Evolutionary conservation across 2,888 invertebrate species (phyloP), one percentile per base, ranked within the genome.

Genomic region (Plebejus melissa): DNA sequence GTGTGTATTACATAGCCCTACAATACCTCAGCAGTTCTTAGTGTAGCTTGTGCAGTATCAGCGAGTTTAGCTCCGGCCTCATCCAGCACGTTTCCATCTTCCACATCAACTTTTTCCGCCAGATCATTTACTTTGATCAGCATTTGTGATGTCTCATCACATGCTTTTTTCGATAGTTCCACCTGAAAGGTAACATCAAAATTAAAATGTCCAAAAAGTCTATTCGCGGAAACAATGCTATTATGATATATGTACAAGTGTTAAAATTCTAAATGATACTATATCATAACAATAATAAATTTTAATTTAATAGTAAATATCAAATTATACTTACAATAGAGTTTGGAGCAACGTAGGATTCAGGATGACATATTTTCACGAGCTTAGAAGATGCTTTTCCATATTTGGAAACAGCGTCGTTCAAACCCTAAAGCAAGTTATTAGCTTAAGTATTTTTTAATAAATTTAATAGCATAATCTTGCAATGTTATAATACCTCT

Each of bases 21-120:
- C 7, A 60, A 28, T 71, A 86, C 87, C 84, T 85, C 84, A 3
- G 83, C 84, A 11, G 82, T 76, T n/a, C 82, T 81, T 4, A 84
- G 80, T 28, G 87, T 78, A 0, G 80, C 79, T 74, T 85, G 80
- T 1, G 87, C 85, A 0, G 82, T 82, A 13, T 82, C 82, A 11
- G 83, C 84, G 0, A 84, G 77, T 32, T 74, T 75, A 0, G 80
- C 78, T 0, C 83, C 84, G 2, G 77, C 70, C 2, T 41, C 38
- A 57, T 82, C 82, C 65, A 87, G 78, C 13, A 69, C 74, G 3
- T 58, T 69, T 0, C 82, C 85, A 9, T 46, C 75, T 9, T 76
- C 78, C 0, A 83, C 82, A 4, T 78, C 82, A 38, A 81, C 76
- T 0, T 22, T 76, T 69, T 79, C 82, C 13, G 83, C 79, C 22